Conservation (phyloP, 2,113 vertebrate species). For the Rhagologus leucostigma region DNA sequence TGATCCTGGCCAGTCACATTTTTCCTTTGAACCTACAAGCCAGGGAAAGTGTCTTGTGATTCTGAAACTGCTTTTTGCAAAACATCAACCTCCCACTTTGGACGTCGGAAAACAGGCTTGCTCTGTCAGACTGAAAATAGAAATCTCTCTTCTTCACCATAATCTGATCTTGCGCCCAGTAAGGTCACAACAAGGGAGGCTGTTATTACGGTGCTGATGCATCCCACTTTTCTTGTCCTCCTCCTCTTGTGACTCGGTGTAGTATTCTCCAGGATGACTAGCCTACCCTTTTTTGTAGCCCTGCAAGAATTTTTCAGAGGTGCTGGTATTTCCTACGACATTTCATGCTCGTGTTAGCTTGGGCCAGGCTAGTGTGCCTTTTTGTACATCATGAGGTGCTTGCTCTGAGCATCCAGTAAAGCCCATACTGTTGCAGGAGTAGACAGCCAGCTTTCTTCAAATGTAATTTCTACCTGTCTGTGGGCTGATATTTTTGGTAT, state of each 20-base stretch:
- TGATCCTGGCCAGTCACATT: background rate
- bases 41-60: background rate
- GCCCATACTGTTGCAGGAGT: background rate
- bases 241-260: background rate
- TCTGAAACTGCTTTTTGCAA: background rate
- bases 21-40: constrained; percentile 13
- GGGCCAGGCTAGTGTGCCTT: background rate
- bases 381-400: background rate
- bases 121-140: background rate
- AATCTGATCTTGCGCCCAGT: background rate
- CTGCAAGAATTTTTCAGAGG: background rate
- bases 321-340: background rate
- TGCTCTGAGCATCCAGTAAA: background rate
- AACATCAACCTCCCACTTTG: background rate
- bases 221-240: background rate
- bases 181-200: background rate
- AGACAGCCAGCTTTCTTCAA: background rate
- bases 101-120: background rate
- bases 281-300: background rate
- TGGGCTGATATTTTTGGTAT: background rate
- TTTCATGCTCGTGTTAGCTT: background rate
- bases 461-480: background rate
- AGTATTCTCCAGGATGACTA: background rate
- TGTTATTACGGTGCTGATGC: background rate
- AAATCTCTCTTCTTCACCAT: background rate